Evolutionary conservation across 2,797 vertebrate genomes (phyloP).

Genomic region (Halcyon smyrnensis): DNA sequence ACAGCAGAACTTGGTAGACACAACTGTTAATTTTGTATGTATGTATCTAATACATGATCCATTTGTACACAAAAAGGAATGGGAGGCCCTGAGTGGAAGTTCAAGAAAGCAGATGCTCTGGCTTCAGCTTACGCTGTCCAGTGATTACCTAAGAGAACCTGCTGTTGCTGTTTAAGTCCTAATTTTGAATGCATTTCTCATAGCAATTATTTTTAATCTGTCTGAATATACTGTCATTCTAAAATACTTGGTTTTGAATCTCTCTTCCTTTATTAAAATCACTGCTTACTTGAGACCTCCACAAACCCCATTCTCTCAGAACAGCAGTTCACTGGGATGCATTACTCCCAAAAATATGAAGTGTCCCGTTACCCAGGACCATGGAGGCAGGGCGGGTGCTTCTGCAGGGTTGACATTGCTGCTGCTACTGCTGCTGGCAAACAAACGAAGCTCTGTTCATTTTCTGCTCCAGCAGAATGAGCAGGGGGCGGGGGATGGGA

Average conservation of each 20-base stretch:
- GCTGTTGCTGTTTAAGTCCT: not conserved
- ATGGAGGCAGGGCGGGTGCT: not conserved
- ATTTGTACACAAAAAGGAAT: not conserved
- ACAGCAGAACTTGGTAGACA: not conserved
- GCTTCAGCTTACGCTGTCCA: not conserved
- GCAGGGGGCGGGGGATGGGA: not conserved
- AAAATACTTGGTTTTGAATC: not conserved
- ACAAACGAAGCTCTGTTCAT: slow-evolving; percentile 49
- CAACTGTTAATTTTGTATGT: not conserved
- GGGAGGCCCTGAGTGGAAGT: not conserved
- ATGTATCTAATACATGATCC: not conserved
- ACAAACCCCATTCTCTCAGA: not conserved
- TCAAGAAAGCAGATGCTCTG: not conserved
- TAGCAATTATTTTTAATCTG: not conserved
- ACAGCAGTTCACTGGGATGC: not conserved
- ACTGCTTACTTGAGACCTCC: not conserved
- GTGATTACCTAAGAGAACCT: not conserved
- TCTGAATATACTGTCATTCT: not conserved
- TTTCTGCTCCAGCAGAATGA: slow-evolving; percentile 2
- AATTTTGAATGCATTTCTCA: not conserved
- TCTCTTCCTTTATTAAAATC: not conserved
- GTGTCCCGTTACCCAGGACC: not conserved
- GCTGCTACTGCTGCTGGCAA: not conserved
- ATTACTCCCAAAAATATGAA: not conserved
- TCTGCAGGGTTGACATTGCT: not conserved